Evolutionary conservation across 2,113 vertebrate species (phyloP).

Genomic region (Labrus mixtus): DNA sequence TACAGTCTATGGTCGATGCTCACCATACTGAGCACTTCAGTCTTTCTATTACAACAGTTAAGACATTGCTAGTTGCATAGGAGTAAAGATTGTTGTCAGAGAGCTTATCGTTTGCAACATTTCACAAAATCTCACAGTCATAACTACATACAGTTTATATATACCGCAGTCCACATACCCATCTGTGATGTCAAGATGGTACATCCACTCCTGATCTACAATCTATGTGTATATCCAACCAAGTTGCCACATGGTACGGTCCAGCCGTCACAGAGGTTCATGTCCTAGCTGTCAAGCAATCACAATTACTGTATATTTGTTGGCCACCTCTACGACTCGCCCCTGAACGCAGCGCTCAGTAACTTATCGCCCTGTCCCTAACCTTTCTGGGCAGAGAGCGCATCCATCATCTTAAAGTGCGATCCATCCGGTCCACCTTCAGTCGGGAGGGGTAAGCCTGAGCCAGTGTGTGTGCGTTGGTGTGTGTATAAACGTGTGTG

Average conservation of each 20-base stretch:
- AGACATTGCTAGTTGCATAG: no score
- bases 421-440: conserved; percentile 77
- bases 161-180: no score
- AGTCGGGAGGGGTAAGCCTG: conserved; percentile 56
- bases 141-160: no score
- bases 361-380: conserved; percentile 78
- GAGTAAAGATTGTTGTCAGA: no score
- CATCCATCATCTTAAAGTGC: conserved; percentile 82
- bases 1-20: no score
- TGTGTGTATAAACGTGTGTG: conserved; percentile 30
- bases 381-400: conserved; percentile 74
- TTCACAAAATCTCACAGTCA: no score
- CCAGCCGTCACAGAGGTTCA: conserved; percentile 37
- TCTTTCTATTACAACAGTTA: no score
- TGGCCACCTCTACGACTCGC: conserved; percentile 58
- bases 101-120: no score
- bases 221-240: conserved; percentile 30
- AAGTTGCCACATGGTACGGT: conserved; percentile 19
- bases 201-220: background rate
- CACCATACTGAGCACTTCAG: no score
- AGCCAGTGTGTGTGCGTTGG: conserved; percentile 68
- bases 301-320: conserved; percentile 72
- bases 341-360: conserved; percentile 62
- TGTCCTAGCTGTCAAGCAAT: conserved; percentile 66
- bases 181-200: background rate